Percentiles rank a stretch among this genome's conserved stretches.
Conservation (phyloP, 2,888 invertebrate genomes). For the Copidosoma aretas region DNA sequence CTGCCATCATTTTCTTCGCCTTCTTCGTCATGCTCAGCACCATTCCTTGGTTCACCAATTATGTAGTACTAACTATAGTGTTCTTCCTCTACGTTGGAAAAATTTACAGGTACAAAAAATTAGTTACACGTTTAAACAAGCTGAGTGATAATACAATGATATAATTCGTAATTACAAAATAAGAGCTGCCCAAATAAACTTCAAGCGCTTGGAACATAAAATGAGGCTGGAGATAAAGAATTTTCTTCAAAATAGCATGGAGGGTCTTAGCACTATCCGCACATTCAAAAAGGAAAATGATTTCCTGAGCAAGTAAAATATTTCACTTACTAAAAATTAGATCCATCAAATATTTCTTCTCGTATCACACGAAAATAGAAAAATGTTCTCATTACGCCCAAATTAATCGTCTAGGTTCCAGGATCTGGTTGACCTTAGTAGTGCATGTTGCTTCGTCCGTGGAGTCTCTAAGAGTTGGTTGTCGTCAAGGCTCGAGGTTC, state of each 20-base stretch:
- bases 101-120: slow-evolving; percentile 57
- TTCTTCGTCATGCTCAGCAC: slow-evolving; percentile 64
- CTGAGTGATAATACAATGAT: slow-evolving; percentile 1
- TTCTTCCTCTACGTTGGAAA: slow-evolving; percentile 61
- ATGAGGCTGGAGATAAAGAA: slow-evolving; percentile 68
- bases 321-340: too few relatives aligned
- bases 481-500: slow-evolving; percentile 51
- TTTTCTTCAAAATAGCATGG: slow-evolving; percentile 67
- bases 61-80: slow-evolving; percentile 62
- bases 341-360: neutral
- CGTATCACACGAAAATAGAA: slow-evolving; percentile 4
- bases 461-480: slow-evolving; percentile 63
- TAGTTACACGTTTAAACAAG: neutral
- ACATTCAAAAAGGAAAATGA: slow-evolving; percentile 67
- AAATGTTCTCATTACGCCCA: neutral
- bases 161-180: slow-evolving; percentile 17
- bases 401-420: slow-evolving; percentile 60
- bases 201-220: slow-evolving; percentile 67
- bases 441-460: slow-evolving; percentile 63
- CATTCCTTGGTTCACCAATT: slow-evolving; percentile 64
- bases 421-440: slow-evolving; percentile 63
- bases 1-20: slow-evolving; percentile 64
- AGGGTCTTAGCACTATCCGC: slow-evolving; percentile 69
- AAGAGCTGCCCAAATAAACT: slow-evolving; percentile 63
- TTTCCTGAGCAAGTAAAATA: slow-evolving; percentile 61